Base-by-base conservation (phyloP, 2,797 vertebrate species). In the Pseudomugil gertrudae region DNA sequence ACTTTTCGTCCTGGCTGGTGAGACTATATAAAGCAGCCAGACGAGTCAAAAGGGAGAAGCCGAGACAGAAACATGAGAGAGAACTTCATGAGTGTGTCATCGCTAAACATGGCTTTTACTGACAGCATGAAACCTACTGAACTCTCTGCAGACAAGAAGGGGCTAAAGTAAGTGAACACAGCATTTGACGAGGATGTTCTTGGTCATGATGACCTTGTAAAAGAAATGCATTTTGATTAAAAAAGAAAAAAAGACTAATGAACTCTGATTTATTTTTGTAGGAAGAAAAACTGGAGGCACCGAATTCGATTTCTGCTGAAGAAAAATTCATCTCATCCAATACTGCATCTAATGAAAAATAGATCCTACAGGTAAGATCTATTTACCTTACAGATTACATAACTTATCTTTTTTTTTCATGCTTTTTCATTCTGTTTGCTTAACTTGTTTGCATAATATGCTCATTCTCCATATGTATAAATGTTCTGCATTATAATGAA, bases 201-300 rank as follows among this genome's bases (percentile, higher is more conserved):
- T 27, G 50, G 1, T 56, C 36, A 8, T 15, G 23, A 33, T 51
- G 35, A 43, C 3, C 19, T 51, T 35, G n/a, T 38, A 10, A 52
- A 53, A 53, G 0, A 29, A 38, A 21, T 13, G 19, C 15, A 43
- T 14, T 38, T n/a, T 3, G 14, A 26, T 32, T 45, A 17, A 6
- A 17, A 45, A 45, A 43, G 5, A 43, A 23, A 23, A 23, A 23
- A 23, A 48, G 47, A 13, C 10, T 9, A 14, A 11, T 48, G 21
- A 48, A 48, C 19, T 21, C 40, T 43, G 8, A 45, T 36, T 29
- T n/a, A 45, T 9, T 40, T 68, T 48, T 36, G 40, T 69, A 94
- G 93, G 72, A 89, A 62, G 38, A 92, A 74, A 74, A 91, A 83
- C 76, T 94, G 92, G 94, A 92, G 78, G 33, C 85, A 85, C 62